Base-by-base conservation (phyloP, 2,888 invertebrate species). In the Homarus gammarus region DNA sequence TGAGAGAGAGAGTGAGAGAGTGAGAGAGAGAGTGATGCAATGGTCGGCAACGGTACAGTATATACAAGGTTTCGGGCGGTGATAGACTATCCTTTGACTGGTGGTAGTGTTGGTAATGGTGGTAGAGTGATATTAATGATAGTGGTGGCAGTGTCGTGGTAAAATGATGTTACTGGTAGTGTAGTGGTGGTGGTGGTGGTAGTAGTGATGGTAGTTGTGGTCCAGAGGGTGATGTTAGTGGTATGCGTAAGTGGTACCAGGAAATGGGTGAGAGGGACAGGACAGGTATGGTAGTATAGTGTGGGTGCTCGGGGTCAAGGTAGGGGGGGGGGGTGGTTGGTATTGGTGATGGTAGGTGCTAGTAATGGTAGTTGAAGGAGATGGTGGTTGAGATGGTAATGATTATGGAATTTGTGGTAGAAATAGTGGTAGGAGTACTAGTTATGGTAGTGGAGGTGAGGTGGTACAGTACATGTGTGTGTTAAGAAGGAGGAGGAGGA, bases 401-500 rank as follows among this genome's bases (percentile, higher is more conserved):
- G 44, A 44, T 8, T 5, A 12, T 44, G 44, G 44, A 12, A 8
- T 44, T 5, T 44, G n/a, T n/a, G n/a, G n/a, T n/a, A n/a, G n/a
- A n/a, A n/a, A n/a, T n/a, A n/a, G n/a, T n/a, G n/a, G n/a, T n/a
- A n/a, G n/a, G 22, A 56, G 15, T 40, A 40, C 15, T n/a, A n/a
- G n/a, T 33, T 36, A 38, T 18, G 27, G 38, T 44, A 56, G 22
- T 27, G 10, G 33, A n/a, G 33, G 33, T 2, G 22, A 5, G 56
- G 56, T 56, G 56, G n/a, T n/a, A n/a, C n/a, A n/a, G n/a, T n/a
- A n/a, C n/a, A n/a, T n/a, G n/a, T n/a, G n/a, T n/a, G n/a, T n/a
- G n/a, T n/a, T n/a, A n/a, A n/a, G 72, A 70, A 5, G 72, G 33
- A 10, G 72, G 38, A 36, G 73, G 40, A 73, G 44, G 68, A n/a